phyloP scores from a whole-genome alignment of 2,797 vertebrate species.

The Pogoniulus pusillus region DNA sequence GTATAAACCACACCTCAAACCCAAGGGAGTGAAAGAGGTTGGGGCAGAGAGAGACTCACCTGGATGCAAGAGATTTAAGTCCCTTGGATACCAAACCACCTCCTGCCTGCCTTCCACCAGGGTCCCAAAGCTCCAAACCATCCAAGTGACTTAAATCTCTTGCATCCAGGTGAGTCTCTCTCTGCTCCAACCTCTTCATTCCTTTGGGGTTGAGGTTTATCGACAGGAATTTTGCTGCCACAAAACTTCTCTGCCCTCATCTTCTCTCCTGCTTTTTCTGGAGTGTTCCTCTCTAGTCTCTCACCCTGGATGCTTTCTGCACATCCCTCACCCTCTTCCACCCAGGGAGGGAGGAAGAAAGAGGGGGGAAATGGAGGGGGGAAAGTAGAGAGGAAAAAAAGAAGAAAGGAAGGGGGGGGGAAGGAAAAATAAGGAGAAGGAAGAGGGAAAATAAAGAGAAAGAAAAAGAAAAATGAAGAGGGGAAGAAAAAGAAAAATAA shows the following conservation, averaged over 20 bases:
- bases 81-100: background rate
- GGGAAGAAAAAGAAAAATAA: too few relatives aligned
- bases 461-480: too few relatives aligned
- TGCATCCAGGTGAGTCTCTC: fast-evolving
- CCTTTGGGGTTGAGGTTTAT: background rate
- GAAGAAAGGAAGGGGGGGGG: too few relatives aligned
- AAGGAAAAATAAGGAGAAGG: too few relatives aligned
- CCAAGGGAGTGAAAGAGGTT: too few relatives aligned
- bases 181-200: background rate
- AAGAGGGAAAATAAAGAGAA: too few relatives aligned
- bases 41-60: too few relatives aligned
- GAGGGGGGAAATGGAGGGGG: too few relatives aligned
- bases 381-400: too few relatives aligned
- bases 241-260: background rate
- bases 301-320: background rate
- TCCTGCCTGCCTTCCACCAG: background rate
- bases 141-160: fast-evolving
- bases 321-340: background rate
- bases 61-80: too few relatives aligned
- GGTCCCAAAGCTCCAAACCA: background rate
- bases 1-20: background rate
- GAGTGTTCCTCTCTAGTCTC: too few relatives aligned
- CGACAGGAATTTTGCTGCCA: background rate
- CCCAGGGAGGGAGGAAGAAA: background rate
- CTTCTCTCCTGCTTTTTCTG: background rate